Conservation (phyloP, 2,888 invertebrate genomes). For the Volucella inflata region DNA sequence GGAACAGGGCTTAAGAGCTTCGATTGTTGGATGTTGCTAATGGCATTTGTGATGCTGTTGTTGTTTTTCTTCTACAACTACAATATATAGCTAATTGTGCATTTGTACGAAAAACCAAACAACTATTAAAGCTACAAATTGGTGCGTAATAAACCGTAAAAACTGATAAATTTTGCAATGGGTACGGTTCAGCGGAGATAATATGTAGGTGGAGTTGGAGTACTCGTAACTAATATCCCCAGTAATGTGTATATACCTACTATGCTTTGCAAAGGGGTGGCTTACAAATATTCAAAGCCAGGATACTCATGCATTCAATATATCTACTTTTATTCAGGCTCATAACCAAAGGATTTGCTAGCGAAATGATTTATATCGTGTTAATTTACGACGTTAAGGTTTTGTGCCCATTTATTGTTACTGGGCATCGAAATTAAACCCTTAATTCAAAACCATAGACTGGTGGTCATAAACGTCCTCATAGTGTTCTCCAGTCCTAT, state of each 20-base stretch:
- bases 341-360: conserved; percentile 54
- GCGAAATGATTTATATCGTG: conserved; percentile 55
- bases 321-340: not conserved
- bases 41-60: too few species aligned
- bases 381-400: conserved; percentile 52
- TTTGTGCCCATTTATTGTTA: conserved; percentile 8
- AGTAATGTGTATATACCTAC: conserved; percentile 19
- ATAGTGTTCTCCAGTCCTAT: too few species aligned
- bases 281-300: not conserved
- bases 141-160: conserved; percentile 53
- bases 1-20: too few species aligned
- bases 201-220: not conserved
- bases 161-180: conserved; percentile 54
- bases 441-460: conserved; percentile 43
- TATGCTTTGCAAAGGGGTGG: not conserved
- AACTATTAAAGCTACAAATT: conserved; percentile 32
- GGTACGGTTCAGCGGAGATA: conserved; percentile 35
- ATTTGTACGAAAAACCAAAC: conserved; percentile 8
- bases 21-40: too few species aligned
- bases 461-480: conserved; percentile 26
- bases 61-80: too few species aligned
- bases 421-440: conserved; percentile 25
- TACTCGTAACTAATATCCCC: conserved; percentile 1
- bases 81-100: too few species aligned
- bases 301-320: not conserved